Conservation (phyloP, 1,140 invertebrate genomes). For the Halesus radiatus region DNA sequence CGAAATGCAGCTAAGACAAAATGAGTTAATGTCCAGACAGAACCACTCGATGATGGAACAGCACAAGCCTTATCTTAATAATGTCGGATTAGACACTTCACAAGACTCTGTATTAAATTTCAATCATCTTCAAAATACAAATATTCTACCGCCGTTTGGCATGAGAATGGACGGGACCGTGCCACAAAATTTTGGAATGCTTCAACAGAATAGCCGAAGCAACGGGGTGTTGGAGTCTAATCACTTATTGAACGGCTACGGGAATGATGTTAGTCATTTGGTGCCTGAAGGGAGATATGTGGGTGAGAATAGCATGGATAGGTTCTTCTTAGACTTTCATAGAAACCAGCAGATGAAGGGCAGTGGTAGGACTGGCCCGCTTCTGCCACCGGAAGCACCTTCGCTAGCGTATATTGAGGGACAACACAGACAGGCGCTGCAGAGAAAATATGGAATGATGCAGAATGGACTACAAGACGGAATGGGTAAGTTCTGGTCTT, state of each 20-base stretch:
- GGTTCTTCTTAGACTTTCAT: conserved; percentile 74
- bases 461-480: conserved; percentile 20
- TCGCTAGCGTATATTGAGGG: conserved; percentile 54
- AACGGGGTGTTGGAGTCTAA: background rate
- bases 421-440: conserved; percentile 47
- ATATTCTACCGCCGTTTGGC: conserved; percentile 67
- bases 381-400: conserved; percentile 46
- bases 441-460: conserved; percentile 29
- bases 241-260: background rate
- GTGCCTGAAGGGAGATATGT: conserved; percentile 60
- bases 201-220: background rate
- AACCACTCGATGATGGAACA: conserved; percentile 56
- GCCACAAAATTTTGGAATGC: conserved; percentile 38
- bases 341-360: conserved; percentile 68
- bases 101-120: conserved; percentile 1
- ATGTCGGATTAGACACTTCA: background rate
- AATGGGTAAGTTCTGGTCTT: conserved; percentile 9
- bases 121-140: conserved; percentile 24
- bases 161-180: conserved; percentile 62
- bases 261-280: background rate
- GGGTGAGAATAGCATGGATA: conserved; percentile 71
- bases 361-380: conserved; percentile 46
- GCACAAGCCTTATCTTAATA: background rate
- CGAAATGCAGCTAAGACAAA: conserved; percentile 56
- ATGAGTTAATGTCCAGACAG: conserved; percentile 36